Conservation (phyloP, 2,888 invertebrate genomes). For the Hyposoter didymator region DNA sequence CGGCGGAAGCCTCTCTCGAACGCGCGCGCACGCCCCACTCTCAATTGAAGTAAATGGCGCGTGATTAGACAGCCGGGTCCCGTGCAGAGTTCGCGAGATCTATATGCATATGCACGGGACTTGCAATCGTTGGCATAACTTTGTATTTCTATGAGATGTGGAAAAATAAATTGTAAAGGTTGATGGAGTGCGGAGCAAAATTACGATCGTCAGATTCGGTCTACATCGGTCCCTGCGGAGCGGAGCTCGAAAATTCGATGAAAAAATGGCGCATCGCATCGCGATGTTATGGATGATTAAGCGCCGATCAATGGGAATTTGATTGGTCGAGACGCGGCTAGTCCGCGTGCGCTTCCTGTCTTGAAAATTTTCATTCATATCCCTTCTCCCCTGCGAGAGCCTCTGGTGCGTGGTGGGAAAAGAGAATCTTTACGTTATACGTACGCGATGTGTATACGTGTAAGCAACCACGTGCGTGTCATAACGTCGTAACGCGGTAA, state of each 20-base stretch:
- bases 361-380: constrained; percentile 13
- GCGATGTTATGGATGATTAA: not conserved
- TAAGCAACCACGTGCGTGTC: not conserved
- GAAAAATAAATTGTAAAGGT: too few species aligned
- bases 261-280: not conserved
- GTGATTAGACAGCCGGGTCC: constrained; percentile 75
- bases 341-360: not conserved
- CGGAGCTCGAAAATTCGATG: not conserved
- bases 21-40: constrained; percentile 69
- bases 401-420: not conserved
- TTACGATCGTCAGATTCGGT: not conserved
- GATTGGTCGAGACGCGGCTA: not conserved
- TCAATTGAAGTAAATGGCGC: constrained; percentile 81
- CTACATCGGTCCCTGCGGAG: not conserved
- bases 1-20: constrained; percentile 61
- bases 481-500: not conserved
- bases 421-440: not conserved
- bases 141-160: not conserved
- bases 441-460: not conserved
- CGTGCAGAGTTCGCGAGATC: not conserved
- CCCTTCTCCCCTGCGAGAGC: not conserved
- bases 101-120: not conserved
- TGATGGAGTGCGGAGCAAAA: not conserved
- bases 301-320: not conserved
- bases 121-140: not conserved